phyloP scores from a whole-genome alignment of 2,888 invertebrate genomes.

The Ferrisia virgata region DNA sequence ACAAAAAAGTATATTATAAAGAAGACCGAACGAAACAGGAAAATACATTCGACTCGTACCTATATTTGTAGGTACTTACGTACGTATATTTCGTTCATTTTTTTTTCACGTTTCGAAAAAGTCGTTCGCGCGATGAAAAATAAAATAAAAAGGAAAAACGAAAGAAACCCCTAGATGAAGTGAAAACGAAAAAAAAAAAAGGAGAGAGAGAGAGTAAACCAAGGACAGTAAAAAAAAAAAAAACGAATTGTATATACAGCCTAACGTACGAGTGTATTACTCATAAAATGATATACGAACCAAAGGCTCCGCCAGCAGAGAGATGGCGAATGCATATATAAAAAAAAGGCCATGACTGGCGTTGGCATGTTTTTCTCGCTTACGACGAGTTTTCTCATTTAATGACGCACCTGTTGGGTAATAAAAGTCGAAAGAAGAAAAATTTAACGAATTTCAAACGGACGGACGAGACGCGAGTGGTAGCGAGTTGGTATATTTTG shows the following conservation, averaged over 20 bases:
- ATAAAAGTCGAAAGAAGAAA: not conserved
- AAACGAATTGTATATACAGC: not conserved
- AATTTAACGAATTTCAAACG: not conserved
- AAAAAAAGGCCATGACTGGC: not conserved
- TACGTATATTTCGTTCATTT: too few species aligned
- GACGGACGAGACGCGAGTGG: not conserved
- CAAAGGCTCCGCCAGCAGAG: too few species aligned
- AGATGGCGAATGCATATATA: not conserved
- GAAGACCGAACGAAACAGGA: not conserved
- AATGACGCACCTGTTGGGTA: slow-evolving; percentile 1
- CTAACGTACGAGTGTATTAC: not conserved
- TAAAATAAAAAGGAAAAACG: not conserved
- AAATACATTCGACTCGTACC: not conserved
- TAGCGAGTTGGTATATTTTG: not conserved
- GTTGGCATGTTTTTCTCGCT: not conserved
- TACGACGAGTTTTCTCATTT: not conserved
- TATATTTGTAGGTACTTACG: not conserved
- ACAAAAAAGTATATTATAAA: not conserved
- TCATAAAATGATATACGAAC: not conserved
- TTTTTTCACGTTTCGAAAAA: not conserved
- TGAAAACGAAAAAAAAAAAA: not conserved
- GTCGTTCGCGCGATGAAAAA: not conserved
- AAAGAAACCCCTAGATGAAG: not conserved
- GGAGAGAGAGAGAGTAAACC: too few species aligned
- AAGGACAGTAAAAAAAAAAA: not conserved